phyloP scores from a whole-genome alignment of 2,797 vertebrate species.

The Melopsittacus undulatus region DNA sequence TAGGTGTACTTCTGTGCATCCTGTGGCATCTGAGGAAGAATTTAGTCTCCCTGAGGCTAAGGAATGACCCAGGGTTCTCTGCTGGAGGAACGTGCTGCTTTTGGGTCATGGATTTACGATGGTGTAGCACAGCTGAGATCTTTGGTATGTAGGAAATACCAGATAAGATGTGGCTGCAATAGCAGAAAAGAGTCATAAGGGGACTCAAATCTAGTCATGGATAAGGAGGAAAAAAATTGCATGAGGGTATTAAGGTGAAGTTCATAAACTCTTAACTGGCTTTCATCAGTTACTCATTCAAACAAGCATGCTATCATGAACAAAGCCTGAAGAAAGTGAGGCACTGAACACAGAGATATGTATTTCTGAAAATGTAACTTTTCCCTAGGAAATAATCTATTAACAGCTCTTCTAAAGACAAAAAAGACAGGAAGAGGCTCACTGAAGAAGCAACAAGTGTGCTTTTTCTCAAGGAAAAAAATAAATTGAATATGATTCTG shows the following conservation, averaged over 20 bases:
- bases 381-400: constrained; percentile 41
- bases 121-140: neutral
- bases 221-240: neutral
- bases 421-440: neutral
- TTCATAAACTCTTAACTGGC: neutral
- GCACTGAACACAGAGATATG: neutral
- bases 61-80: neutral
- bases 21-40: neutral
- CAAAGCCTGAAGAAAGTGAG: neutral
- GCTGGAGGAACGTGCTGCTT: neutral
- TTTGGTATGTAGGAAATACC: constrained; percentile 5
- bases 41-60: neutral
- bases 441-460: constrained; percentile 15
- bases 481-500: neutral
- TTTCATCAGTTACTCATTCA: constrained; percentile 1
- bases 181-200: neutral
- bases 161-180: neutral
- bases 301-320: neutral
- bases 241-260: neutral
- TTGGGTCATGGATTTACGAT: neutral
- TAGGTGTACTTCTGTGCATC: neutral
- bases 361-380: neutral
- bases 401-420: neutral
- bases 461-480: constrained; percentile 46
- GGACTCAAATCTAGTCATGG: neutral